Base-by-base conservation (phyloP, 35 echinoderm and acorn worm genomes). In the Acanthaster planci region DNA sequence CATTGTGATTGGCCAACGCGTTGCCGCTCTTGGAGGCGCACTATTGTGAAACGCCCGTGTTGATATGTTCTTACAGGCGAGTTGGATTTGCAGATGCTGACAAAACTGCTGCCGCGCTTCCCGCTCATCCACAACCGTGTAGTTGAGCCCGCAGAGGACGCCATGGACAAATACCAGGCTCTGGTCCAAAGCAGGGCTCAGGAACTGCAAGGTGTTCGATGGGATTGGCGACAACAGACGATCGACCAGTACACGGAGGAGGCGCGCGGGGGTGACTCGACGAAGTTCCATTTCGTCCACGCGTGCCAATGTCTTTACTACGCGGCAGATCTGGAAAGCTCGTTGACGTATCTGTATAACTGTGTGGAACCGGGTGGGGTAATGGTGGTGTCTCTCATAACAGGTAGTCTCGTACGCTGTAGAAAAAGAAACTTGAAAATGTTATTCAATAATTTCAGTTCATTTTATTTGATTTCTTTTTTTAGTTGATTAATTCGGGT, bases 291-390 rank as follows among this genome's bases (percentile, higher is more conserved):
- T 38, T 89, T 93, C 32, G 89, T 93, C 35, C 89, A 78, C 67
- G 86, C 91, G 27, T 83, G 84, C 14, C 86, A 93, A 67, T 89
- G 80, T 15, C 7, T 92, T 14, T 92, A 92, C 39, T 88, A 92
- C 40, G 40, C 60, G 21, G 64, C 82, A 15, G 86, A 92, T 47
- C 42, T 23, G 9, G 54, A 86, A 22, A 40, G 76, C 47, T 67
- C 84, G n/a, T 52, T 86, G 5, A 51, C 51, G 12, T 86, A 89
- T 77, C 55, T 92, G 27, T 78, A 89, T 34, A 78, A 89, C 56
- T 44, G 42, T n/a, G 44, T 92, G 44, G 86, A 89, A 67, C 85
- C 82, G 10, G 90, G 90, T 12, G 90, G 90, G 5, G 52, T 92
- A 15, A 55, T 92, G 21, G 37, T 92, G 6, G 32, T 92, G 15